Evolutionary conservation across 2,113 vertebrate species (phyloP), one percentile per base, ranked within the genome.

Genomic region (Bombycilla garrulus): DNA sequence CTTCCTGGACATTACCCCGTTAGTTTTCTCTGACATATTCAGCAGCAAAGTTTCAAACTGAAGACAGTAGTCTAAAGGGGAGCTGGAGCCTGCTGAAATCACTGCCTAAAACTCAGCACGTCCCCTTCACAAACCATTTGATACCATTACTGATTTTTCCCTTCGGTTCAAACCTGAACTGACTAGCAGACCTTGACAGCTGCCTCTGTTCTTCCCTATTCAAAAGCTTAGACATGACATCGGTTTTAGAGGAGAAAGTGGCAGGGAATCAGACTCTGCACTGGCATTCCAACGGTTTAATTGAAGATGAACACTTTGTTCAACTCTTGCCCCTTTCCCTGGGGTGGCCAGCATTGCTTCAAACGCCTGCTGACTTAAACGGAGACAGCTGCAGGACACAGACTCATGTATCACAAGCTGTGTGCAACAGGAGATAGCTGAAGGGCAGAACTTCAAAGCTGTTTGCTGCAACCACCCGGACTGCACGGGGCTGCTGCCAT

Each of bases 371-470:
- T 95, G 97, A 95, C 96, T 97, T 95, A 96, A 97, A 95, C 38
- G 60, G 96, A 87, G 96, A 97, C 98, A 98, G 98, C 98, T 98
- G 98, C 97, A 79, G 93, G 96, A 96, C 96, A 78, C 54, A 62
- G 96, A 94, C 92, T 95, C 93, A 90, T 76, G 94, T 94, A 91
- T 95, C 95, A 94, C 96, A 96, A 26, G 96, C 96, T 82, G 88
- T 22, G 2, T 97, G 97, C 97, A 97, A 76, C 51, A 96, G 93
- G 96, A 98, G 97, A 97, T 97, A 97, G 97, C 97, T 96, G 97
- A 91, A 94, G 95, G 97, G 96, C 97, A 96, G 88, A 86, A 98
- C 98, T 98, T 98, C 98, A 98, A 98, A 98, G 98, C 69, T 25
- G 6, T 47, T 90, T 82, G 62, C 62, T 83, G 95, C 71, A 96